Evolutionary conservation across 2,797 vertebrate species (phyloP).

Genomic region (Enoplosus armatus): DNA sequence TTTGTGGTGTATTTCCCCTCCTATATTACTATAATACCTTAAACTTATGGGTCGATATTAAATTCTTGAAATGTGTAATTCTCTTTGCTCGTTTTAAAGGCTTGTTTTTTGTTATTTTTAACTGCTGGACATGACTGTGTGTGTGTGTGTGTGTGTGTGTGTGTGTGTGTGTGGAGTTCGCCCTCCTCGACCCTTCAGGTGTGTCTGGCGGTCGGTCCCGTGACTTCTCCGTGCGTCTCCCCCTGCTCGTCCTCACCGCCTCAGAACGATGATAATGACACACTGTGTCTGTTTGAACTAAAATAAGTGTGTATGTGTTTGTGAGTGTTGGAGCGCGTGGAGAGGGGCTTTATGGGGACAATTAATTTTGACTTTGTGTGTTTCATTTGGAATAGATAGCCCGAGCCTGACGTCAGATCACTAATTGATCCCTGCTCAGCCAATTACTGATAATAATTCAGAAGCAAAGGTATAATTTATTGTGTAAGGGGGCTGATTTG

Average conservation of each 20-base stretch:
- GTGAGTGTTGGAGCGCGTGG: background rate
- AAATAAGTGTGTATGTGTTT: background rate
- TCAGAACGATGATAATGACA: background rate
- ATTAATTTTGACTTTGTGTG: background rate
- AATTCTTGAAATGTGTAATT: background rate
- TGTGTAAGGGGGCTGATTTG: constrained; percentile 44
- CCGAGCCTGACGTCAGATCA: constrained; percentile 48
- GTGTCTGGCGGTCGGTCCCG: constrained; percentile 18
- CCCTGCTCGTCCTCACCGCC: background rate
- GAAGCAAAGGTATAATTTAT: constrained; percentile 53
- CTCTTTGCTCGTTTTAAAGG: background rate
- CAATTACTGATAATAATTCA: constrained; percentile 64
- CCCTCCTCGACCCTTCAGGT: constrained; percentile 32
- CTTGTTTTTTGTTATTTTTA: constrained; percentile 2
- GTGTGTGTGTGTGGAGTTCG: background rate
- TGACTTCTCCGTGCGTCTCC: constrained; percentile 5
- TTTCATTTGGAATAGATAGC: constrained; percentile 39
- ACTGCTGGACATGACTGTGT: background rate
- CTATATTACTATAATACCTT: background rate
- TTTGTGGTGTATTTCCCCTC: background rate
- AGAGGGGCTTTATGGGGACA: background rate
- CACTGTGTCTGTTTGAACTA: background rate
- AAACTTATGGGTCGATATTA: background rate
- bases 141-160: constrained; percentile 4
- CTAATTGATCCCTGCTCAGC: constrained; percentile 65